A percentile compares a stretch with the other conserved stretches of the same genome.
phyloP scores from a whole-genome alignment of 1,140 invertebrate genomes.

The Uloborus diversus region DNA sequence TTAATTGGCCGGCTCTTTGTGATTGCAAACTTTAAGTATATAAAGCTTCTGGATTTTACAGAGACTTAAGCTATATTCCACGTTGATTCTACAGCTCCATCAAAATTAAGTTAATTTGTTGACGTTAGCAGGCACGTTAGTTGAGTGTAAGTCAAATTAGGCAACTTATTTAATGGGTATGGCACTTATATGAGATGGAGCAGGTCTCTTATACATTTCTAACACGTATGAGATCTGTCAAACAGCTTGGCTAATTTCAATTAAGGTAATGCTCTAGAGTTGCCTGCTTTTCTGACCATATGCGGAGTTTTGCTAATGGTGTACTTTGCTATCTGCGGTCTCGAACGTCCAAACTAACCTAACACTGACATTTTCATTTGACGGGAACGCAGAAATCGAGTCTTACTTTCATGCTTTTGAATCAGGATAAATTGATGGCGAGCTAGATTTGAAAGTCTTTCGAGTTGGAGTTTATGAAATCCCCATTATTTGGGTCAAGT shows the following conservation, averaged over 20 bases:
- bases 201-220: constrained; percentile 35
- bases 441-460: no score
- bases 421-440: no score
- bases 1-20: no score
- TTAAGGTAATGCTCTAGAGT: constrained; percentile 29
- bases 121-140: constrained; percentile 25
- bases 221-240: constrained; percentile 41
- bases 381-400: background rate
- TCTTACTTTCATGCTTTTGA: background rate
- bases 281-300: constrained; percentile 16
- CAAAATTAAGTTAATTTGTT: constrained; percentile 47
- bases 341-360: background rate
- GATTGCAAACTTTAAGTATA: no score
- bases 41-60: no score
- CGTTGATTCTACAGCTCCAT: constrained; percentile 15
- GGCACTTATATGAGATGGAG: constrained; percentile 42
- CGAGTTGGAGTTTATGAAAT: no score
- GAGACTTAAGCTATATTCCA: constrained; percentile 10
- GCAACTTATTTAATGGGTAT: constrained; percentile 42
- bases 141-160: constrained; percentile 38
- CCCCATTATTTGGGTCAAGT: no score
- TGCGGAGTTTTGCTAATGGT: constrained; percentile 17
- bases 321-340: constrained; percentile 23
- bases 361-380: background rate
- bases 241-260: constrained; percentile 34